Conservation (phyloP, 1,140 invertebrate genomes). For the Drosophila setifemur region DNA sequence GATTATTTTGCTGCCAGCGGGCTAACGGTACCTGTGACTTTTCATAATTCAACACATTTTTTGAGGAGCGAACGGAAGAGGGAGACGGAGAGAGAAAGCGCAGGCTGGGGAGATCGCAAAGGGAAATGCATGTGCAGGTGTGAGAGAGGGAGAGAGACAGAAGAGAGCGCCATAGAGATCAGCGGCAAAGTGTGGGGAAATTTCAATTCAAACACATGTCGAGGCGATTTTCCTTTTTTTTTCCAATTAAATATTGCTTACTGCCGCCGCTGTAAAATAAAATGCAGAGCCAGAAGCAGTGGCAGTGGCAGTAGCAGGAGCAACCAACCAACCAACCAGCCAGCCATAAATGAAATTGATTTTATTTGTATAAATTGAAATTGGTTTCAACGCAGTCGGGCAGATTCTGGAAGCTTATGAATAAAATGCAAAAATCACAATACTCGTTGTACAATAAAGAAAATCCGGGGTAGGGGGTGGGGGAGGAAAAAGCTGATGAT, state of each 20-base stretch:
- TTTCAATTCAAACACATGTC: not conserved
- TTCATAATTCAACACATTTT: constrained; percentile 57
- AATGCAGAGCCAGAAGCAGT: constrained; percentile 2
- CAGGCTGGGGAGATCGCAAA: not conserved
- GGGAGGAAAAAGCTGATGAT: too few relatives aligned
- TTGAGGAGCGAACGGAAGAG: not conserved
- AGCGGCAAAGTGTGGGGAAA: not conserved
- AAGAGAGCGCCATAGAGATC: too few relatives aligned
- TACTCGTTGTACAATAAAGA: constrained; percentile 4
- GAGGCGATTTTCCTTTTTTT: not conserved
- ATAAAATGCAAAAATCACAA: constrained; percentile 36
- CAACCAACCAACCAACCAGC: too few relatives aligned
- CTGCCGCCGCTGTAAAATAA: constrained; percentile 13
- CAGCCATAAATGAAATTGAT: constrained; percentile 42
- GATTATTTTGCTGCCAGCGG: constrained; percentile 46
- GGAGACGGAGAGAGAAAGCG: not conserved
- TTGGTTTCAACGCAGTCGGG: constrained; percentile 31
- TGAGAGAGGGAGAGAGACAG: not conserved
- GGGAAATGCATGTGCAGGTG: not conserved
- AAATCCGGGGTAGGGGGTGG: too few relatives aligned
- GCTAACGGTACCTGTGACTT: constrained; percentile 30
- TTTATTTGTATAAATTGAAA: constrained; percentile 48
- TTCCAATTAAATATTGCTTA: constrained; percentile 43
- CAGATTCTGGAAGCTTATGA: constrained; percentile 17
- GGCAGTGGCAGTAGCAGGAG: not conserved